Evolutionary conservation across 2,797 vertebrate genomes (phyloP), one percentile per base, ranked within the genome.

Genomic region (Xenopus petersii): DNA sequence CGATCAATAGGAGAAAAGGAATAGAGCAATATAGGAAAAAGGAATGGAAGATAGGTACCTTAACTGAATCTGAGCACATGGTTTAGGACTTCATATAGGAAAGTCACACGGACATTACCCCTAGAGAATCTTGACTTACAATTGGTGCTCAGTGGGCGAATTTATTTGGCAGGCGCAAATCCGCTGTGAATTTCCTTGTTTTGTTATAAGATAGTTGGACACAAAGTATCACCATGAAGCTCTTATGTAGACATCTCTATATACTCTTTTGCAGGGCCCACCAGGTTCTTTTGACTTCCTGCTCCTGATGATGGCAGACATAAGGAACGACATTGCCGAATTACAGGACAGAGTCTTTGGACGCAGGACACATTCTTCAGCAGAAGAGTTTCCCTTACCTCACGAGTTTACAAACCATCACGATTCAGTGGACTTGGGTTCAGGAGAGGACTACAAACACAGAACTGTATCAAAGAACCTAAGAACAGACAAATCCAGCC

Each of bases 201-300:
- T 21, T 1, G 1, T 21, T 21, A 42, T 42, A 6, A 42, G 0
- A 42, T 3, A 0, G 36, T 42, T 42, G 6, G 36, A 0, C 36
- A 42, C 36, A 42, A 42, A 30, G 26, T 30, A 30, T 30, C 26
- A 30, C 26, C 36, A 42, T 42, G 36, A 42, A 42, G 36, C 36
- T 42, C 36, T 42, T 6, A 42, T 42, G 36, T 3, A 3, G 36
- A 6, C 36, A 42, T 42, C 21, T 60, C 21, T 56, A 56, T 58
- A 8, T 62, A n/a, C 49, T 21, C 79, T 36, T 74, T 70, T 76
- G 3, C 80, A 99, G 96, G 97, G 97, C 12, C 94, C 95, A 1
- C 97, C 97, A 0, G 96, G 96, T 74, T 99, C 97, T 63, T 98
- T 98, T 26, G 96, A 98, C 79, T 98, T 98, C 89, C 89, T 99